phyloP scores from a whole-genome alignment of 1,140 invertebrate genomes.

The Pachypsylla venusta region DNA sequence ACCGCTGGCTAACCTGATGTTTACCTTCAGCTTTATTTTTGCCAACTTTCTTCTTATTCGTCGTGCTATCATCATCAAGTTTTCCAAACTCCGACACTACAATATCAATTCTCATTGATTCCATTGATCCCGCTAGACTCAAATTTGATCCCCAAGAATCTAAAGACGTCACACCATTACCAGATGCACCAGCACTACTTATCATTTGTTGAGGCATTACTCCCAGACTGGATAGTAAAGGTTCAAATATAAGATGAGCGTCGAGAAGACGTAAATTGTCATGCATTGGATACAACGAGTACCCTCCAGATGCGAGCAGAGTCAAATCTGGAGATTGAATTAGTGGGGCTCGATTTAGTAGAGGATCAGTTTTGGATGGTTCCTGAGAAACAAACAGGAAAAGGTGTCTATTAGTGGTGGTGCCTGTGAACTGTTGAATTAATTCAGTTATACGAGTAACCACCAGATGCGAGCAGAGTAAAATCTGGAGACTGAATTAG shows the following conservation, averaged over 20 bases:
- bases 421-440: no score
- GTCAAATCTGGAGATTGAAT: slow-evolving; percentile 24
- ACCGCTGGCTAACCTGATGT: no score
- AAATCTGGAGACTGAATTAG: slow-evolving; percentile 24
- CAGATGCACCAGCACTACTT: slow-evolving; percentile 22
- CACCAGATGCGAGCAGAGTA: slow-evolving; percentile 26
- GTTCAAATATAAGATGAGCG: slow-evolving; percentile 85
- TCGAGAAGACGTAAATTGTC: slow-evolving; percentile 69
- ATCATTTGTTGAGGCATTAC: slow-evolving; percentile 76
- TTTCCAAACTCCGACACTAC: slow-evolving; percentile 71
- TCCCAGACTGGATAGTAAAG: slow-evolving; percentile 63
- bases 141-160: slow-evolving; percentile 83
- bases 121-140: slow-evolving; percentile 70
- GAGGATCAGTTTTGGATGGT: no score
- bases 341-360: slow-evolving; percentile 24
- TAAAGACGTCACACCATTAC: slow-evolving; percentile 34
- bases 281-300: slow-evolving; percentile 55
- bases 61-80: slow-evolving; percentile 25
- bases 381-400: no score
- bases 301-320: slow-evolving; percentile 29
- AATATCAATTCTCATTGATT: slow-evolving; percentile 81
- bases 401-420: no score
- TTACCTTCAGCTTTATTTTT: neutral
- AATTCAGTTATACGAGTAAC: no score
- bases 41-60: slow-evolving; percentile 31